Conservation (phyloP, 2,888 invertebrate genomes). For the Lamellibrachia satsuma region DNA sequence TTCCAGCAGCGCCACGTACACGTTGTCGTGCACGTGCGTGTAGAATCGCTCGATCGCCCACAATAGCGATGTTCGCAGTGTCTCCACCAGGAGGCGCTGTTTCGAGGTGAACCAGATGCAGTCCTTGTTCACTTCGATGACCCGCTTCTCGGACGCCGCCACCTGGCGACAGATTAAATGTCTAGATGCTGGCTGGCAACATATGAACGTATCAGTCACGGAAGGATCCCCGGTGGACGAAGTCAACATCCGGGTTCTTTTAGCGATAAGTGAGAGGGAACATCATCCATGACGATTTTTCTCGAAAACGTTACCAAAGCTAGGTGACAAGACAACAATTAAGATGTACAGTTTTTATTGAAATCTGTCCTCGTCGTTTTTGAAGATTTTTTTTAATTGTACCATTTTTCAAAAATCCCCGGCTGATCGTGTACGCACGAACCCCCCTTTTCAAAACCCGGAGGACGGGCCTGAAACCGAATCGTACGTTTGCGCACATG, state of each 20-base stretch:
- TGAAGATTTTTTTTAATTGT: too few species aligned
- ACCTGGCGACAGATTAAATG: background rate
- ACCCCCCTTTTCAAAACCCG: background rate
- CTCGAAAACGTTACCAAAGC: too few species aligned
- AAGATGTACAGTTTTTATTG: too few species aligned
- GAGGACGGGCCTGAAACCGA: background rate
- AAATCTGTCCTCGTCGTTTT: too few species aligned
- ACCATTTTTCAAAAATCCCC: too few species aligned
- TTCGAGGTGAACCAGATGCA: background rate
- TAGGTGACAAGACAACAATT: too few species aligned
- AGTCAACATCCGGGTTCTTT: background rate
- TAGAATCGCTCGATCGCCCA: slow-evolving; percentile 6
- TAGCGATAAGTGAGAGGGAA: too few species aligned
- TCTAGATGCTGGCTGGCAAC: background rate
- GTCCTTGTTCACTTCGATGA: background rate
- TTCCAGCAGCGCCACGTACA: background rate
- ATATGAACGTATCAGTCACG: background rate
- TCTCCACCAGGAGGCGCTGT: slow-evolving; percentile 12
- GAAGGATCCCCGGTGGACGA: background rate
- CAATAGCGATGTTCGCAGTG: background rate
- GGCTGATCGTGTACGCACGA: too few species aligned
- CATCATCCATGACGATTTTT: too few species aligned
- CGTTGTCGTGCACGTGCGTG: background rate
- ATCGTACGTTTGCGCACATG: background rate
- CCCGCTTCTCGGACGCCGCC: background rate